phyloP scores from a whole-genome alignment of 1,140 invertebrate species.

The Rhopalosiphum padi region DNA sequence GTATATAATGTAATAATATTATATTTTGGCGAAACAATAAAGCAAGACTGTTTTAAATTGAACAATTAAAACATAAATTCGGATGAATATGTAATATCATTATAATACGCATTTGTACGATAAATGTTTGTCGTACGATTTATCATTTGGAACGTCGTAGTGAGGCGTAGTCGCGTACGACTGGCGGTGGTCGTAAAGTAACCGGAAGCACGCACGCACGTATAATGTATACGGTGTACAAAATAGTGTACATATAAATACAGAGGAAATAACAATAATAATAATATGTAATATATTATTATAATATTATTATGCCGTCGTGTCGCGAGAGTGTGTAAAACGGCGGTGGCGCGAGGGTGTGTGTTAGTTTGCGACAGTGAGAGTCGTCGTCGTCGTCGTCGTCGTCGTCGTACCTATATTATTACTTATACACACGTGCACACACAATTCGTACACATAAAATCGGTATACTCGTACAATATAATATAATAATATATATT shows the following conservation, averaged over 20 bases:
- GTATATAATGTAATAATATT: neutral
- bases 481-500: neutral
- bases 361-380: neutral
- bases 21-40: neutral
- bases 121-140: neutral
- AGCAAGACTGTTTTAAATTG: neutral
- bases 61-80: too few relatives aligned
- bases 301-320: neutral
- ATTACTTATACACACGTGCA: neutral
- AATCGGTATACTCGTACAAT: neutral
- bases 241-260: neutral
- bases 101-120: neutral
- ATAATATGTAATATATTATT: constrained; percentile 2
- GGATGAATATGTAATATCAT: neutral
- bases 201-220: neutral
- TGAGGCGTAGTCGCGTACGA: neutral
- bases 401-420: neutral
- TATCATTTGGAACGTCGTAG: neutral
- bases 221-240: neutral
- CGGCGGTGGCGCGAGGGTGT: neutral
- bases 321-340: neutral
- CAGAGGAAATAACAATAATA: neutral
- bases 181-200: neutral
- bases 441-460: neutral
- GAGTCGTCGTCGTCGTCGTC: neutral